A percentile compares a stretch with the other conserved stretches of the same genome.
These are phyloP conservation scores for Dendrolimus kikuchii DNA, from an alignment of 1,140 invertebrate genomes.

Conservation along the genomic window DNA sequence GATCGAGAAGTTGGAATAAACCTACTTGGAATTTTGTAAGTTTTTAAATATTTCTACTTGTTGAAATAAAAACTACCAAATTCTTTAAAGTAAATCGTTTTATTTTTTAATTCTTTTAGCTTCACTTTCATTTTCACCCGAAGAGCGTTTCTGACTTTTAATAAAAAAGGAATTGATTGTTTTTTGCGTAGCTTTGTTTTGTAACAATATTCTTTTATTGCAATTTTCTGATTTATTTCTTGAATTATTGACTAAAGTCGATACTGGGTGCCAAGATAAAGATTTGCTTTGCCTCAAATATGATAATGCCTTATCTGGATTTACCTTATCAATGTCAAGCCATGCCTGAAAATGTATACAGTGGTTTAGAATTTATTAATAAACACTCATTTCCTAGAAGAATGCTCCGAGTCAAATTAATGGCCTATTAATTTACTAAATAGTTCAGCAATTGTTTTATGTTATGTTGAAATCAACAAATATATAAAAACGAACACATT, in stretches of 20 bases:
- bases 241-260: constrained; percentile 81
- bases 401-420: too few relatives aligned
- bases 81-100: background rate
- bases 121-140: constrained; percentile 9
- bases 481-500: too few relatives aligned
- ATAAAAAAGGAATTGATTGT: constrained; percentile 49
- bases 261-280: constrained; percentile 80
- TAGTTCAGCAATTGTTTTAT: too few relatives aligned
- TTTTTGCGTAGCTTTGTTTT: constrained; percentile 43
- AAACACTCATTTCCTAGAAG: too few relatives aligned
- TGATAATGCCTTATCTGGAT: constrained; percentile 71
- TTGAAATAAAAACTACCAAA: too few relatives aligned
- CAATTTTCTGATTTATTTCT: constrained; percentile 80
- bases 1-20: too few relatives aligned
- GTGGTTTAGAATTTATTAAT: too few relatives aligned
- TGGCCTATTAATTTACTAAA: too few relatives aligned
- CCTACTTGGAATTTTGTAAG: too few relatives aligned
- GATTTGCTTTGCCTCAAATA: constrained; percentile 69
- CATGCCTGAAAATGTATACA: constrained; percentile 71
- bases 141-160: constrained; percentile 34
- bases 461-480: too few relatives aligned
- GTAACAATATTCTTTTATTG: constrained; percentile 69
- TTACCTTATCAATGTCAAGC: constrained; percentile 77
- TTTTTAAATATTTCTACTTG: too few relatives aligned
- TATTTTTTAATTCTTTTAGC: constrained; percentile 2